A percentile compares a stretch with the other conserved stretches of the same genome.
Evolutionary conservation across 2,888 invertebrate species (phyloP).

Genomic region (Dastarcus helophoroides): DNA sequence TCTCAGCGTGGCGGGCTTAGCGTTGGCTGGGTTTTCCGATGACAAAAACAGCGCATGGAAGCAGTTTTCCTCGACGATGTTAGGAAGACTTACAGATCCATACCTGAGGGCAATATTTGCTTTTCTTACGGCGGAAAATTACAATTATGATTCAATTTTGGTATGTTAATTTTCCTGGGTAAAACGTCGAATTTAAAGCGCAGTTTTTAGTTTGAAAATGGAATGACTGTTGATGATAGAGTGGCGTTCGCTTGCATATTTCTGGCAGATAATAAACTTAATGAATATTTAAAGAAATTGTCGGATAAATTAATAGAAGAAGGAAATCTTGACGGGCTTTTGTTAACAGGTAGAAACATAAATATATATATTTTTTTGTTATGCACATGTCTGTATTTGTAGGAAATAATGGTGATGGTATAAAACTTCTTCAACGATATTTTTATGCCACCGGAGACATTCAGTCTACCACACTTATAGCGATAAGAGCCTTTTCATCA

Average conservation of each 20-base stretch:
- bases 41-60: conserved; percentile 73
- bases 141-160: conserved; percentile 63
- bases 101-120: conserved; percentile 85
- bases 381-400: conserved; percentile 12
- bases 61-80: conserved; percentile 60
- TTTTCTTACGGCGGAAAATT: conserved; percentile 73
- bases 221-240: conserved; percentile 75
- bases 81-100: conserved; percentile 71
- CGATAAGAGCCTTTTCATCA: conserved; percentile 63
- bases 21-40: conserved; percentile 74
- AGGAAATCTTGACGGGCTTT: conserved; percentile 74
- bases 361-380: neutral
- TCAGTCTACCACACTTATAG: conserved; percentile 76
- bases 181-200: neutral
- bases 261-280: conserved; percentile 66
- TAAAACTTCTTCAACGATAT: conserved; percentile 74
- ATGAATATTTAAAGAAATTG: conserved; percentile 64
- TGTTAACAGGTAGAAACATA: conserved; percentile 57
- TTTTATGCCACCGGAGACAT: conserved; percentile 81
- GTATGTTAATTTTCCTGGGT: conserved; percentile 38
- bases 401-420: conserved; percentile 63
- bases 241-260: conserved; percentile 86
- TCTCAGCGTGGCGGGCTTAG: conserved; percentile 63
- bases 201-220: conserved; percentile 60
- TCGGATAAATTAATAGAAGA: conserved; percentile 57